Conservation (phyloP, 2,113 vertebrate genomes). For the Lethenteron reissneri region DNA sequence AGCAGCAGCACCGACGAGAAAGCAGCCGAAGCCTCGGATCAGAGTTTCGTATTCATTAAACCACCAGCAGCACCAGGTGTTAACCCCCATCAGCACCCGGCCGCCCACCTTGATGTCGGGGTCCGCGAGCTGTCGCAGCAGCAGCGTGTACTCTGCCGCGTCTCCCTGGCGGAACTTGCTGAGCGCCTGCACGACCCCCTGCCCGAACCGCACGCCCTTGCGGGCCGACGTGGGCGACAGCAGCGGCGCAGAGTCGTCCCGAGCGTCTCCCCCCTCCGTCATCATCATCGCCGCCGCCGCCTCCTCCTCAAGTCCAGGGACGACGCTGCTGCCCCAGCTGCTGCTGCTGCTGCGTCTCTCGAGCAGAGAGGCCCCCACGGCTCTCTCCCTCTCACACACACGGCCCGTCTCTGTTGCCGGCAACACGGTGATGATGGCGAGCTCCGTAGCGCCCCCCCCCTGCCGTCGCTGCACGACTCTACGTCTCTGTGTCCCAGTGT, state of each 20-base stretch:
- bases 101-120: slow-evolving; percentile 64
- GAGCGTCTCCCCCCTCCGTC: not conserved
- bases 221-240: rapidly evolving
- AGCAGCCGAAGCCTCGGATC: no score
- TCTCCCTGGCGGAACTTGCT: slow-evolving; percentile 33
- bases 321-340: no score
- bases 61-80: not conserved
- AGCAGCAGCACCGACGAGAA: no score
- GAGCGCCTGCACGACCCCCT: not conserved
- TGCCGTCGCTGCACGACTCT: no score
- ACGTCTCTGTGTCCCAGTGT: no score
- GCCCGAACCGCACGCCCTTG: not conserved
- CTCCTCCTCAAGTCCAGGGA: slow-evolving; percentile 11
- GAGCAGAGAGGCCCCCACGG: no score
- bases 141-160: slow-evolving; percentile 46
- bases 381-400: no score
- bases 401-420: no score
- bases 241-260: not conserved
- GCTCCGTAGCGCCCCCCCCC: no score
- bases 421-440: no score
- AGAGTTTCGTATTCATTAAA: not conserved
- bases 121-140: slow-evolving; percentile 65
- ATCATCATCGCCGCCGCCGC: slow-evolving; percentile 14
- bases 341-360: no score
- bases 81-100: slow-evolving; percentile 8